phyloP scores from a whole-genome alignment of 2,113 vertebrate genomes.

The Tetraodon nigroviridis region DNA sequence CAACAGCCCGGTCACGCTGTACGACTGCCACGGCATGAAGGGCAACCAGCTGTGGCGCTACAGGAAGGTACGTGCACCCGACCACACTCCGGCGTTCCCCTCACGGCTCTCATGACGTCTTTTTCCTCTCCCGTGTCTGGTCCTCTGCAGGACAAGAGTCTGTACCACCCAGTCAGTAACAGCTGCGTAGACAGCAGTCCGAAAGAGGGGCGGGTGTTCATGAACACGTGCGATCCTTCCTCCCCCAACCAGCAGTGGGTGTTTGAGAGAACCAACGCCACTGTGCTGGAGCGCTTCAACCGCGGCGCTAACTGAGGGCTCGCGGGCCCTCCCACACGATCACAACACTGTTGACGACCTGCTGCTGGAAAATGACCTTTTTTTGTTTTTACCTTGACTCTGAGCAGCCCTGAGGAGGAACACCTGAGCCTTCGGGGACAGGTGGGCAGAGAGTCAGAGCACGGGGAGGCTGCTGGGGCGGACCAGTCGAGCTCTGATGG shows the following conservation, averaged over 20 bases:
- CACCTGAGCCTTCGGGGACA: too few species aligned
- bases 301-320: constrained; percentile 22
- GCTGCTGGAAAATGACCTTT: too few species aligned
- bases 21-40: constrained; percentile 96
- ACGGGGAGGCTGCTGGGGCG: not conserved
- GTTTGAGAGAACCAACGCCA: constrained; percentile 64
- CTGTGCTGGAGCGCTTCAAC: constrained; percentile 66
- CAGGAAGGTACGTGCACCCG: constrained; percentile 71
- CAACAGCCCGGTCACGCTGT: constrained; percentile 90
- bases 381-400: too few species aligned
- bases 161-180: constrained; percentile 65
- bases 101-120: not conserved
- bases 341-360: not conserved
- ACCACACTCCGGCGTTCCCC: not conserved
- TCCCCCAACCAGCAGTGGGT: constrained; percentile 60
- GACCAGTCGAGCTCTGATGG: not conserved
- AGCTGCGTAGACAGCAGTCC: constrained; percentile 62
- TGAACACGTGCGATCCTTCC: constrained; percentile 54
- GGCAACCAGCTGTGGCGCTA: constrained; percentile 98
- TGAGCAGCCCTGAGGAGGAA: too few species aligned
- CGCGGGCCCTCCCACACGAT: not conserved
- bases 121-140: not conserved
- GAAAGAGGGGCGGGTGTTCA: constrained; percentile 55
- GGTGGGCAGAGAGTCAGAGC: not conserved
- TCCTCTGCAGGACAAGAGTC: constrained; percentile 55